A percentile compares a stretch with the other conserved stretches of the same genome.
These are phyloP conservation scores for Discoglossus pictus DNA, from an alignment of 2,797 vertebrate species.

Conservation along the genomic window DNA sequence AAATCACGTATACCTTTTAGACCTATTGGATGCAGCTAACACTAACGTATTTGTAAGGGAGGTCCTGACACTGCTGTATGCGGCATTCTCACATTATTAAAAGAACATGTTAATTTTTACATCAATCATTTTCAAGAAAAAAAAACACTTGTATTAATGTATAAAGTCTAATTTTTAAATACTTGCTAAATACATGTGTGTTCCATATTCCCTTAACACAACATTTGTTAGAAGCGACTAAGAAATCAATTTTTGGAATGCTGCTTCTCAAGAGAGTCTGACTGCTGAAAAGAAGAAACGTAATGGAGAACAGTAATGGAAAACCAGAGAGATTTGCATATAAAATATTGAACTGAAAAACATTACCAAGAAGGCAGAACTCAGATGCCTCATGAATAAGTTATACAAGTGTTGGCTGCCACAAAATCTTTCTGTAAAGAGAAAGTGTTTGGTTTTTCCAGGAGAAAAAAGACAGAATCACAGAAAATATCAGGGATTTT, in stretches of 20 bases:
- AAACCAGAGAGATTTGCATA: constrained; percentile 54
- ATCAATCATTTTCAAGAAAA: no score
- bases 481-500: neutral
- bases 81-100: no score
- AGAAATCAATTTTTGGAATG: constrained; percentile 12
- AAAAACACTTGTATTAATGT: no score
- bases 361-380: constrained; percentile 40
- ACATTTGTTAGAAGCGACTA: neutral
- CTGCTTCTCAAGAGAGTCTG: constrained; percentile 1
- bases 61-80: no score
- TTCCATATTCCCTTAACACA: neutral
- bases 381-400: constrained; percentile 56
- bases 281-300: constrained; percentile 35
- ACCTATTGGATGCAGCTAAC: no score
- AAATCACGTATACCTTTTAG: no score
- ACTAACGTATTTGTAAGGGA: no score
- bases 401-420: constrained; percentile 47
- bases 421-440: constrained; percentile 40
- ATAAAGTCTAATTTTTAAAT: no score
- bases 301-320: constrained; percentile 40
- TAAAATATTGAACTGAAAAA: constrained; percentile 62
- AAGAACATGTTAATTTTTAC: no score
- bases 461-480: constrained; percentile 8
- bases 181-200: no score
- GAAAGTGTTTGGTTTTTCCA: neutral